Evolutionary conservation across 1,140 invertebrate genomes (phyloP), one percentile per base, ranked within the genome.

Genomic region (Uloborus diversus): DNA sequence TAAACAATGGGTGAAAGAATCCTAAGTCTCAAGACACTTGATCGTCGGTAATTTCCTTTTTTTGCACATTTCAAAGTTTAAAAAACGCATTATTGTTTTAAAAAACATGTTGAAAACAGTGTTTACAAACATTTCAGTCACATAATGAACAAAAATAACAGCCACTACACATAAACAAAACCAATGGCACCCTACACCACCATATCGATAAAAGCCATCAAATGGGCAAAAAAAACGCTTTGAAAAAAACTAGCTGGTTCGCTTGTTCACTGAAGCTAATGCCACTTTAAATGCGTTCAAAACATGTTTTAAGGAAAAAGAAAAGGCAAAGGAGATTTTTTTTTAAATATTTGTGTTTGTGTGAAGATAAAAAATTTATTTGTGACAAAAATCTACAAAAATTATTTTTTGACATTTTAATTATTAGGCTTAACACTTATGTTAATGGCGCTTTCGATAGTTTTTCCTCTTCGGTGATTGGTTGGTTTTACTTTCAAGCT

Each of bases 81-180:
- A 78, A 78, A 78, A 57, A 32, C 5, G 32, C 28, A 56, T 37
- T 25, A 9, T 23, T 57, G n/a, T 13, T 56, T 5, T 11, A 27
- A 76, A 78, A 78, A 78, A 66, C 49, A 35, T 13, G 32, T n/a
- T 35, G 73, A 37, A 78, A 65, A 65, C 61, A 65, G 28, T 66
- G 56, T 56, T 78, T 56, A 78, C 47, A 78, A 51, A 49, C 32
- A 25, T 33, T 78, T 78, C 49, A n/a, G 73, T 78, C 73, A 78
- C 73, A 78, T 78, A 78, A 65, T 78, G 73, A 78, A 78, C 49
- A 78, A 66, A 78, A 78, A 78, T 78, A 78, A 78, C 62, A 78
- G 47, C 57, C 73, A 78, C 73, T 65, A 78, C 73, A 78, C 73
- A 78, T 78, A 78, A 78, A 78, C 73, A 78, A 78, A 75, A 65